Evolutionary conservation across 1,140 invertebrate species (phyloP).

Genomic region (Euwallacea similis): DNA sequence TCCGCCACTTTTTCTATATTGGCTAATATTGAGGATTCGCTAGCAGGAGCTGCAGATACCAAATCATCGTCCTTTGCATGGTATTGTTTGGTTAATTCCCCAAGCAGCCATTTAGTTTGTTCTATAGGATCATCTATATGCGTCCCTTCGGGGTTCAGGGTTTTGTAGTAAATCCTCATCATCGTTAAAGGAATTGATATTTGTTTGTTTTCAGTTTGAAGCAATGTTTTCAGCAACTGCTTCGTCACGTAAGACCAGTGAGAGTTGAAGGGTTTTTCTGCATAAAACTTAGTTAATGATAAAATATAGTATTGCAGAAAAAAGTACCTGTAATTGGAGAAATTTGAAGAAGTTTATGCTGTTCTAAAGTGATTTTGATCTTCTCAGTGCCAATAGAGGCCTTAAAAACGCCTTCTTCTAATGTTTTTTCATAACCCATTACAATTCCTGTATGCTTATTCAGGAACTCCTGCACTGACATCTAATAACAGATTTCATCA

Average conservation of each 20-base stretch:
- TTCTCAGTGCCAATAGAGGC: slow-evolving; percentile 47
- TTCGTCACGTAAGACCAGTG: slow-evolving; percentile 50
- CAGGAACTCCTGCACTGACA: slow-evolving; percentile 53
- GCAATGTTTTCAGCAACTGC: slow-evolving; percentile 46
- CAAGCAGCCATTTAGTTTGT: slow-evolving; percentile 50
- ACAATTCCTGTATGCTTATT: slow-evolving; percentile 52
- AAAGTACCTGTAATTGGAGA: slow-evolving; percentile 22
- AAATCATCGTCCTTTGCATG: slow-evolving; percentile 21
- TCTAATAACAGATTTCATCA: slow-evolving; percentile 19
- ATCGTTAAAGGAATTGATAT: slow-evolving; percentile 47
- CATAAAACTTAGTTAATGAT: neutral
- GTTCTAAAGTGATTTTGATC: slow-evolving; percentile 43
- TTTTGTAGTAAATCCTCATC: slow-evolving; percentile 50
- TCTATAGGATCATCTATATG: slow-evolving; percentile 43
- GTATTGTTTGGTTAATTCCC: slow-evolving; percentile 46
- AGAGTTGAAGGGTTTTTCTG: neutral
- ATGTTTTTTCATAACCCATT: slow-evolving; percentile 42
- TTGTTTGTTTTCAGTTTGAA: slow-evolving; percentile 47
- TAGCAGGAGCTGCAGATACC: slow-evolving; percentile 33
- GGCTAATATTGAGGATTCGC: slow-evolving; percentile 32
- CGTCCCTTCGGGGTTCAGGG: slow-evolving; percentile 41
- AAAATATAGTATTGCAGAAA: neutral
- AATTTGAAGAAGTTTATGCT: neutral
- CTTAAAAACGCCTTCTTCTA: slow-evolving; percentile 45
- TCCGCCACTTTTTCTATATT: slow-evolving; percentile 23